Percentiles rank a stretch among this genome's conserved stretches.
phyloP scores from a whole-genome alignment of 2,113 vertebrate genomes.

The Oreochromis aureus region DNA sequence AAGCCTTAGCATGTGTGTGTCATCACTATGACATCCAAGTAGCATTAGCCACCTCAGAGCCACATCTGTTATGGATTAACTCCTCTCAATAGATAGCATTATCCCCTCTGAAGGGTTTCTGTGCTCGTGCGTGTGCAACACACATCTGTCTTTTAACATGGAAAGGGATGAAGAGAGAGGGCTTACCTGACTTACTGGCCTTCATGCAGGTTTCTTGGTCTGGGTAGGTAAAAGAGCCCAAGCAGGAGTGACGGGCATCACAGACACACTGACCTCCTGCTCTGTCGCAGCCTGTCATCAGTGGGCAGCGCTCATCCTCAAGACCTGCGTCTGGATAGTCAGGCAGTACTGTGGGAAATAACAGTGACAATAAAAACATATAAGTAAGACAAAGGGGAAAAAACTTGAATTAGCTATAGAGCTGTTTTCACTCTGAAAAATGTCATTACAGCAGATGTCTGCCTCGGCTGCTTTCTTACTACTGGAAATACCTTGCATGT shows the following conservation, averaged over 20 bases:
- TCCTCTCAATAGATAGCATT: slow-evolving; percentile 33
- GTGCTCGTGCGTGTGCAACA: neutral
- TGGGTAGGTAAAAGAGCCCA: slow-evolving; percentile 62
- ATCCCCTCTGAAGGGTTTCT: neutral
- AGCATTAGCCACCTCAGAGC: slow-evolving; percentile 52
- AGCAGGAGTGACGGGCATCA: slow-evolving; percentile 67
- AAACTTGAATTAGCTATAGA: neutral
- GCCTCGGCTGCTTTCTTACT: neutral
- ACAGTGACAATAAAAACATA: neutral
- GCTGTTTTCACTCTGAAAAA: neutral
- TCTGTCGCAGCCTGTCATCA: slow-evolving; percentile 69
- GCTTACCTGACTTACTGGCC: slow-evolving; percentile 63
- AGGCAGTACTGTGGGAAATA: slow-evolving; percentile 45
- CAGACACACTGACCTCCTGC: slow-evolving; percentile 67
- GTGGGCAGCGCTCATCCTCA: slow-evolving; percentile 69
- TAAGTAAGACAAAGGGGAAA: neutral
- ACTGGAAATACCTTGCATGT: neutral
- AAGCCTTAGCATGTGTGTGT: slow-evolving; percentile 38
- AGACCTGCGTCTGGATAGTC: slow-evolving; percentile 57
- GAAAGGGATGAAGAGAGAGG: neutral
- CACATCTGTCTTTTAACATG: neutral
- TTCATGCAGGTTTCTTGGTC: slow-evolving; percentile 68
- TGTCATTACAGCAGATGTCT: neutral
- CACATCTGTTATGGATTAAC: slow-evolving; percentile 65
- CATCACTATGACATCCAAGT: slow-evolving; percentile 56